Conservation (phyloP, 2,113 vertebrate species). For the Copsychus sechellarum region DNA sequence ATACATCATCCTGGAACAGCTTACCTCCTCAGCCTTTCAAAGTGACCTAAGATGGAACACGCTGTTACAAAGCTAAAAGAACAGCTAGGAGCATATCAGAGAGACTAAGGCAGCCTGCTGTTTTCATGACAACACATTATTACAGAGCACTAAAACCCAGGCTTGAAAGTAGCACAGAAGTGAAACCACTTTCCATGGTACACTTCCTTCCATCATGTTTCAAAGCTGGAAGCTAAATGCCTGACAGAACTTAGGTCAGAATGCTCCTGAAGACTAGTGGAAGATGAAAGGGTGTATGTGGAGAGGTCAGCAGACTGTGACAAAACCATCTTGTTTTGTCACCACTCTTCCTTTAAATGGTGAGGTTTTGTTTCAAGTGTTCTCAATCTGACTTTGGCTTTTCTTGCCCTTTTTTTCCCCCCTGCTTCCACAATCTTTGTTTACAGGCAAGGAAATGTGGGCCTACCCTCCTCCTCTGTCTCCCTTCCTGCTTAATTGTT, state of each 20-base stretch:
- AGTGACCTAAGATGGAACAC: rapidly evolving
- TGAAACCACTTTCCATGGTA: not conserved
- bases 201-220: not conserved
- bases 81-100: not conserved
- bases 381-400: not conserved
- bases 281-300: not conserved
- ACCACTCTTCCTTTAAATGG: not conserved
- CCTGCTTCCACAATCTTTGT: not conserved
- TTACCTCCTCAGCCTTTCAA: not conserved
- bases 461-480: not conserved
- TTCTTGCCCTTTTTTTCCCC: not conserved
- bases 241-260: not conserved
- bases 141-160: not conserved
- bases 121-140: not conserved
- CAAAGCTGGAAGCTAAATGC: not conserved
- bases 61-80: not conserved
- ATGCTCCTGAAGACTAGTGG: not conserved
- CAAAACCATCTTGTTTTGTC: not conserved
- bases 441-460: not conserved
- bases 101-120: not conserved
- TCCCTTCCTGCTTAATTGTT: not conserved
- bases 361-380: not conserved
- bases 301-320: not conserved
- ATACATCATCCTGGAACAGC: not conserved
- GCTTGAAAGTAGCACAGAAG: not conserved